Evolutionary conservation across 2,888 invertebrate genomes (phyloP), one percentile per base, ranked within the genome.

Genomic region (Isoperla grammatica): DNA sequence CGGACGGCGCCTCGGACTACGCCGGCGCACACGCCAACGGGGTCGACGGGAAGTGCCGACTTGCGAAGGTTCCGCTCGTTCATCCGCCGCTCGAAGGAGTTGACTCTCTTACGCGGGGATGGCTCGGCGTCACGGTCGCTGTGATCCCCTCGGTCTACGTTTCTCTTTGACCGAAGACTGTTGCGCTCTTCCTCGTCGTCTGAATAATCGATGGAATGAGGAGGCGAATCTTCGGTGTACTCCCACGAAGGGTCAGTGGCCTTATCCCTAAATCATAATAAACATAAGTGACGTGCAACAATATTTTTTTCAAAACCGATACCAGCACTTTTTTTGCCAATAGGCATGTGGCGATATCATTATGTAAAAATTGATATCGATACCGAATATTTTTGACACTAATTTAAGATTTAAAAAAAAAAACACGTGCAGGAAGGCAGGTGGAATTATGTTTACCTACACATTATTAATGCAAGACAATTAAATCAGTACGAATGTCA

Each of bases 231-330:
- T 46, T 85, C 75, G 71, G 93, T 90, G 71, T 90, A 81, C 66
- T 86, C 81, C 88, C 92, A 94, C 0, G 91, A 89, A 0, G 94
- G 94, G 78, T 96, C 95, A 1, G 87, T 87, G 4, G 93, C 95
- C 74, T 86, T 89, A 59, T 85, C 73, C 72, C 89, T 91, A 76
- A 76, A 63, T 69, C 71, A 58, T 63, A 59, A 64, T 54, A 64
- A 46, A 50, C 11, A 22, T n/a, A n/a, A n/a, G n/a, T n/a, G n/a
- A n/a, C n/a, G n/a, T n/a, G n/a, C n/a, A n/a, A n/a, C n/a, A n/a
- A 12, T 37, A 54, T 5, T 56, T 9, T 17, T 20, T 9, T 20
- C 9, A 9, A 19, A 5, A 17, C 9, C 15, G 9, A 9, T n/a
- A n/a, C 15, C 23, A 2, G n/a, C 9, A 1, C 23, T 49, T n/a